Evolutionary conservation across 2,797 vertebrate species (phyloP), one percentile per base, ranked within the genome.

Genomic region (Pelobates cultripes): DNA sequence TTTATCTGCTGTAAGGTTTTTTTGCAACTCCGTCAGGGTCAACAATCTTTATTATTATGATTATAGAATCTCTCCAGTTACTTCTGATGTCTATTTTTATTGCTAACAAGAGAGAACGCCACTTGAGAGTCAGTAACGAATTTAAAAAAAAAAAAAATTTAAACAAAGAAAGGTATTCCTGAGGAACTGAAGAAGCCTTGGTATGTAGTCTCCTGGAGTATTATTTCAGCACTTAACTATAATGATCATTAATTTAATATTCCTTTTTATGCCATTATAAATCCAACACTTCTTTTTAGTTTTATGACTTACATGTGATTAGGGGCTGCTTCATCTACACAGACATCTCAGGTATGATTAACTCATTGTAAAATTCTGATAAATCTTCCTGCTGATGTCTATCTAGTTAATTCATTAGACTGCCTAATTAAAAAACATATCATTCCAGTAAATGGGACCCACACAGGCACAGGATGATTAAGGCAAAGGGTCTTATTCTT

Each of bases 201-300:
- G 8, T 72, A 53, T 51, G 43, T 63, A 17, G 67, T 55, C 73
- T 71, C 75, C 75, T 68, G 55, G 69, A 77, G 72, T 78, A 77
- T 77, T 73, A 82, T 82, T 75, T 82, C 44, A 40, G 61, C 80
- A 82, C 75, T 82, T 82, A 82, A 73, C 75, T 77, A 45, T 82
- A 82, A 82, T 82, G 80, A 82, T 82, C 80, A 78, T 82, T 82
- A 77, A 77, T 82, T 82, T 82, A 82, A 82, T 82, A 82, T 82
- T 78, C 80, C 70, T 73, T 82, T 82, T 82, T 60, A 82, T 82
- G 75, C 42, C 61, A 73, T 82, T 82, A 77, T 82, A 77, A 82
- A 77, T 77, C 76, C 73, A 70, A 61, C 75, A 47, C 69, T 73
- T 77, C 55, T 63, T n/a, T 51, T 66, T 61, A 51, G 55, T 71